These are phyloP conservation scores for Oasisia sp. DNA, from an alignment of 2,888 invertebrate genomes.

Conservation along the genomic window DNA sequence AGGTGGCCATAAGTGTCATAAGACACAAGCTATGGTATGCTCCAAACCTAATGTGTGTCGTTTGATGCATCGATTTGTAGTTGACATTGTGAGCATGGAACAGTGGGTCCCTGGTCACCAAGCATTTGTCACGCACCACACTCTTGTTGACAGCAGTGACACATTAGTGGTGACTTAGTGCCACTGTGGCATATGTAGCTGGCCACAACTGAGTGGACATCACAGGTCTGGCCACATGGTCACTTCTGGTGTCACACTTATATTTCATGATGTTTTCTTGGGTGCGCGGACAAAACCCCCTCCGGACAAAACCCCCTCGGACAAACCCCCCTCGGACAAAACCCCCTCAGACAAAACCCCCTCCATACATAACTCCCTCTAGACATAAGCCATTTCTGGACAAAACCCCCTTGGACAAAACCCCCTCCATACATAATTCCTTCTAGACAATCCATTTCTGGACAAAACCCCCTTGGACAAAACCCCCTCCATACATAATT, in stretches of 20 bases:
- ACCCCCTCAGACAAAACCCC: no score
- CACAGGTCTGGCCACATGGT: background rate
- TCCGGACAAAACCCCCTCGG: no score
- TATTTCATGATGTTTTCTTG: background rate
- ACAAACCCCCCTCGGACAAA: no score
- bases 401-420: no score
- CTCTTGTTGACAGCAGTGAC: background rate
- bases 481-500: no score
- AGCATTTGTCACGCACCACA: background rate
- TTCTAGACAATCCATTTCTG: no score
- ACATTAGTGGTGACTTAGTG: background rate
- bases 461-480: no score
- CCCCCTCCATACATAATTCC: no score
- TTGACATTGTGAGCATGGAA: background rate
- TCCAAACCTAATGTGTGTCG: background rate
- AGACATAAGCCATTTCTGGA: no score
- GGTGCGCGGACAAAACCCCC: no score
- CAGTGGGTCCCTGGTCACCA: background rate
- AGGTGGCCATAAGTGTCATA: background rate
- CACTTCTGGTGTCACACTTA: background rate
- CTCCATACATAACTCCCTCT: no score
- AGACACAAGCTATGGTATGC: background rate
- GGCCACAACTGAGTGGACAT: background rate
- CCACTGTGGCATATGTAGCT: background rate
- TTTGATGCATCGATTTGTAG: background rate